Base-by-base conservation (phyloP, 2,797 vertebrate genomes). In the Smutsia temminckii region DNA sequence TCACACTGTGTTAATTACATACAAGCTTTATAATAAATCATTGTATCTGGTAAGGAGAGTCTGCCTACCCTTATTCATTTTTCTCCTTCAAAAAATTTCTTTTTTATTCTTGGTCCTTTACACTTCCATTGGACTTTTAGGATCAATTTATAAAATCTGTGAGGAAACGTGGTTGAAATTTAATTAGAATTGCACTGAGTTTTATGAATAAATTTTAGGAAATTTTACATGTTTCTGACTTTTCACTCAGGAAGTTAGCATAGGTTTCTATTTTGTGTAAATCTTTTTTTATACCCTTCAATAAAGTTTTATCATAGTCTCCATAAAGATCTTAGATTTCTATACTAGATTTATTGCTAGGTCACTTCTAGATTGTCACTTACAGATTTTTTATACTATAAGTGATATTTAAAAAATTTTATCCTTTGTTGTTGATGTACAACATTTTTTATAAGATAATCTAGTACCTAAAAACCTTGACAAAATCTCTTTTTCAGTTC, bases 61-160 rank as follows among this genome's bases (percentile, higher is more conserved):
- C 3, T 25, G 0, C 20, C n/a, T 17, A 25, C 29, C 69, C 3
- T 77, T 55, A 63, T 23, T 61, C 69, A 46, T 40, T 40, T 84
- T 94, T 81, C 37, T 53, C 75, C 40, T 71, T 71, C 32, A 46
- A 46, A 85, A 74, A 80, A 37, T 63, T 61, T 23, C 42, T 53
- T 49, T 88, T 85, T 16, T 85, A 64, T 85, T 83, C 25, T 68
- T 80, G 23, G 11, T 21, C 42, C 21, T 66, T 81, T 53, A 37
- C 1, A 34, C 61, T 69, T 59, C 72, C 37, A 55, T 13, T 61
- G 3, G 17, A 72, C 25, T 55, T 84, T 85, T 88, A 79, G 57
- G 46, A 69, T 74, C 66, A 80, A n/a, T 49, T 93, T 83, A 66
- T 64, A 75, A 93, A 72, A n/a, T 88, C 59, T 90, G 49, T 40